A percentile compares a stretch with the other conserved stretches of the same genome.
phyloP scores from a whole-genome alignment of 2,797 vertebrate species.

The Sardinella longiceps region DNA sequence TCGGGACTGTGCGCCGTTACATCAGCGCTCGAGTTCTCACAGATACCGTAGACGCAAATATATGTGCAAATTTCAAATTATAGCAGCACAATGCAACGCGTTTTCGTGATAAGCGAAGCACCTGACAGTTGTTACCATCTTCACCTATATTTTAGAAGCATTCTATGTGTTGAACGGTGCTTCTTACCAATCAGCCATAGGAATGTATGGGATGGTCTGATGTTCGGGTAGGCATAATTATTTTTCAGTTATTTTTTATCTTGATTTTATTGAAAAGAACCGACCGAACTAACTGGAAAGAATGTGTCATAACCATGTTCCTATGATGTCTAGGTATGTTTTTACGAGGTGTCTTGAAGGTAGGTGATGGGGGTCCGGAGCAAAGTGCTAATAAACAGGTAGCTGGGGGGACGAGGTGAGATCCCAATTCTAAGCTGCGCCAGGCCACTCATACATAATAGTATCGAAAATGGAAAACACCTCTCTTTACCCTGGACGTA shows the following conservation, averaged over 20 bases:
- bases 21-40: conserved; percentile 69
- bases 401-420: conserved; percentile 85
- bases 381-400: conserved; percentile 86
- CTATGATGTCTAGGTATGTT: conserved; percentile 80
- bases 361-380: conserved; percentile 87
- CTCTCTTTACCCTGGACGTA: conserved; percentile 45
- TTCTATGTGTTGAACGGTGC: conserved; percentile 62
- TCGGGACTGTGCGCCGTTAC: conserved; percentile 66
- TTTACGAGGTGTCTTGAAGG: conserved; percentile 93
- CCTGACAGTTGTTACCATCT: conserved; percentile 58
- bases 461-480: conserved; percentile 62
- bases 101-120: conserved; percentile 50
- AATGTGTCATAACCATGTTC: conserved; percentile 77
- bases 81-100: conserved; percentile 50
- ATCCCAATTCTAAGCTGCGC: conserved; percentile 79
- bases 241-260: conserved; percentile 97
- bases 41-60: conserved; percentile 62
- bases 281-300: conserved; percentile 67
- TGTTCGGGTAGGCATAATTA: conserved; percentile 82
- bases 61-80: conserved; percentile 57
- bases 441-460: conserved; percentile 71
- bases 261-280: conserved; percentile 93
- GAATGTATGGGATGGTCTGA: conserved; percentile 80
- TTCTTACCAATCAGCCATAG: conserved; percentile 72
- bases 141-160: conserved; percentile 63